Conservation (phyloP, 2,797 vertebrate genomes). For the Gallinago nigripennis region DNA sequence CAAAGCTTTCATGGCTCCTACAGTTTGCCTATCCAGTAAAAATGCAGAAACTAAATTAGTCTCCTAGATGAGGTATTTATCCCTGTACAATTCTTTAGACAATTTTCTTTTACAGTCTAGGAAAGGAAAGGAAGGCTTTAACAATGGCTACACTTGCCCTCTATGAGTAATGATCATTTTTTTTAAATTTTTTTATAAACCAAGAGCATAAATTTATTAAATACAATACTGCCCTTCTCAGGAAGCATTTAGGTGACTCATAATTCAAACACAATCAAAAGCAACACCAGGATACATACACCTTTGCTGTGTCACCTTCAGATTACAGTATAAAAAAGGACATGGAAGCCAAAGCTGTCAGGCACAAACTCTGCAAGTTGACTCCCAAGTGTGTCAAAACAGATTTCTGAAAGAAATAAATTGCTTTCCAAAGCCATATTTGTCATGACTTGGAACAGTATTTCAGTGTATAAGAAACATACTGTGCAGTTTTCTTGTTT, state of each 20-base stretch:
- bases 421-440: background rate
- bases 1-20: background rate
- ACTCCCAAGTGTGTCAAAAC: background rate
- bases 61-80: background rate
- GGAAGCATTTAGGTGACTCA: background rate
- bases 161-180: background rate
- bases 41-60: background rate
- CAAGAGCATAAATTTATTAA: background rate
- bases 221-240: background rate
- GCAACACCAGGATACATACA: background rate
- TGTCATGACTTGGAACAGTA: background rate
- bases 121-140: conserved; percentile 1
- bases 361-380: background rate
- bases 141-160: background rate
- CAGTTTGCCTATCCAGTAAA: background rate
- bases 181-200: background rate
- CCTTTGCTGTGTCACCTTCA: background rate
- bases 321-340: background rate
- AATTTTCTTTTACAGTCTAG: background rate
- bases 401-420: conserved; percentile 1
- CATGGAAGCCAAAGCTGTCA: background rate
- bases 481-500: background rate
- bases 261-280: conserved; percentile 2
- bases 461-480: background rate
- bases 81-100: background rate